phyloP scores from a whole-genome alignment of 2,797 vertebrate genomes.

The Myotis findleyi region DNA sequence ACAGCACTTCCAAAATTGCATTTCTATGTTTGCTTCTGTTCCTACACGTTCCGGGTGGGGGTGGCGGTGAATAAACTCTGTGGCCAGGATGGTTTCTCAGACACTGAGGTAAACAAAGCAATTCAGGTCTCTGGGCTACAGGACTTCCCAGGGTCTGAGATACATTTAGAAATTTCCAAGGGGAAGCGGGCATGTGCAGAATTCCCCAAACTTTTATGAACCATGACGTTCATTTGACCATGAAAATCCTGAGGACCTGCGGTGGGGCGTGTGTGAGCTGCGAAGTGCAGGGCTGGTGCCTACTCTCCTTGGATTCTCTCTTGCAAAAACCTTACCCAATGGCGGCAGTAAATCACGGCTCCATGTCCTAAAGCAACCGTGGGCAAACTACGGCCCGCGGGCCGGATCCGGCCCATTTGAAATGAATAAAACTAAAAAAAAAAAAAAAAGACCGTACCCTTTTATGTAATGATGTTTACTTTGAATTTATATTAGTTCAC shows the following conservation, averaged over 20 bases:
- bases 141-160: not conserved
- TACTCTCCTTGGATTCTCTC: not conserved
- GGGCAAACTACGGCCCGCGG: too few species aligned
- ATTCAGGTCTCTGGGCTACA: not conserved
- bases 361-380: not conserved
- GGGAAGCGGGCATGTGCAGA: not conserved
- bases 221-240: not conserved
- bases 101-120: constrained; percentile 27
- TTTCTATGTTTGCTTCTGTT: not conserved
- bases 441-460: too few species aligned
- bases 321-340: not conserved
- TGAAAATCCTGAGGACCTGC: not conserved
- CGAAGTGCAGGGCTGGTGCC: not conserved
- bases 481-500: too few species aligned
- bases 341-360: not conserved
- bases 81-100: constrained; percentile 16
- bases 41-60: not conserved
- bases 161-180: not conserved
- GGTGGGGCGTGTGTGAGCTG: not conserved
- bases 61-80: not conserved
- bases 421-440: too few species aligned
- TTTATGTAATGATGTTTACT: too few species aligned
- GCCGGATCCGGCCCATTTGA: too few species aligned
- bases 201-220: not conserved
- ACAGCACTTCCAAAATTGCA: not conserved